Evolutionary conservation across 2,797 vertebrate genomes (phyloP), one percentile per base, ranked within the genome.

Genomic region (Austrolebias charrua): DNA sequence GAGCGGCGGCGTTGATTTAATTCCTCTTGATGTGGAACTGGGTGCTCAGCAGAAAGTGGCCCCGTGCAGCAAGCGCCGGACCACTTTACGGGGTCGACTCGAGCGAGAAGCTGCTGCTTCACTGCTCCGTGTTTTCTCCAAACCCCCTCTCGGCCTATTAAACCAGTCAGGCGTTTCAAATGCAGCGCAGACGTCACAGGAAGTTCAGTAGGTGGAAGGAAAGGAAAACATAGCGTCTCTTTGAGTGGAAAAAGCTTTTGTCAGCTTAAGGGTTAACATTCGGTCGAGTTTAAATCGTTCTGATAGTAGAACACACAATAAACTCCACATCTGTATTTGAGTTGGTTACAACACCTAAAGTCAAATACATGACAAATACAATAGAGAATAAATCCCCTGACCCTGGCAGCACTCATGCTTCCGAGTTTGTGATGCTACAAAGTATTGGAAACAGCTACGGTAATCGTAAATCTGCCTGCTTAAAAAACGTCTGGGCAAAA

Each of bases 21-120:
- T 86, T 73, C 82, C 78, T 76, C 81, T 75, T 82, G 81, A 86
- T 86, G 85, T 82, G 76, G 49, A 90, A 89, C 65, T 82, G 68
- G 3, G 58, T 76, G 70, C 84, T 91, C 89, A 89, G 89, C 88
- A 91, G 71, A 89, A 88, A 88, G 84, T 72, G 79, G 79, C 78
- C 80, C 83, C 81, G 45, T 78, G 80, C 80, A 81, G 78, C 77
- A 74, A 58, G 69, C 75, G 40, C 70, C 59, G 2, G 61, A 72
- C 60, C 81, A 66, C 77, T 76, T 70, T 60, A n/a, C 59, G 15
- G 70, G 75, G 73, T 71, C 75, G 7, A 66, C 53, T 20, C 63
- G 35, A 66, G 59, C 5, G 70, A 54, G 79, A 51, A 28, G 60
- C 55, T 5, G 55, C 38, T 42, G 47, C 71, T 43, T 40, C 69